phyloP scores from a whole-genome alignment of 1,140 invertebrate genomes.

The Amphibalanus amphitrite region DNA sequence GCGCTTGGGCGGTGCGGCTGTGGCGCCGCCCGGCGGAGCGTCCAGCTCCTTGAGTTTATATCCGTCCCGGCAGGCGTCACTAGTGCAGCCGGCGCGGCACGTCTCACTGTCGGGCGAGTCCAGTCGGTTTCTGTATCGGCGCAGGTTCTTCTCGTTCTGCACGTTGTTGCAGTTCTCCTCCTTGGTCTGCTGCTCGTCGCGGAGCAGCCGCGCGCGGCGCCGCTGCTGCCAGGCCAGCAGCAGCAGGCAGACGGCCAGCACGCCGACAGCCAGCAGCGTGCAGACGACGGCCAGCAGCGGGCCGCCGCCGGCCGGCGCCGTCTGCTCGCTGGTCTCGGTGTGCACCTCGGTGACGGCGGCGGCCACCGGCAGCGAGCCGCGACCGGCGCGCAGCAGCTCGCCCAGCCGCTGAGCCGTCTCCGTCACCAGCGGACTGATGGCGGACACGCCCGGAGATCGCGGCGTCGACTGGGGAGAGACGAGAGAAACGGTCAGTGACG shows the following conservation, averaged over 20 bases:
- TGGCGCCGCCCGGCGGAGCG: conserved; percentile 7
- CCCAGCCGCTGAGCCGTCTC: conserved; percentile 18
- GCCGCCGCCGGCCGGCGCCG: conserved; percentile 30
- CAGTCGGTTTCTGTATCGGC: conserved; percentile 32
- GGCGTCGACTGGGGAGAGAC: conserved; percentile 6
- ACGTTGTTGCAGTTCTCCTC: conserved; percentile 66
- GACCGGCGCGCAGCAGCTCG: conserved; percentile 26
- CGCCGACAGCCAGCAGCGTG: conserved; percentile 37
- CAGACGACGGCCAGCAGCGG: conserved; percentile 39
- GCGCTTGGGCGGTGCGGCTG: not conserved
- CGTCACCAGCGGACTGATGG: conserved; percentile 7
- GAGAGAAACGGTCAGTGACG: conserved; percentile 15
- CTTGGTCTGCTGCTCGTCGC: conserved; percentile 24
- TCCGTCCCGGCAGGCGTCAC: not conserved
- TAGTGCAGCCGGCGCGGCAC: not conserved
- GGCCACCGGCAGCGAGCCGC: conserved; percentile 40
- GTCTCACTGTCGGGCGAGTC: conserved; percentile 14
- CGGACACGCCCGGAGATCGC: conserved; percentile 15
- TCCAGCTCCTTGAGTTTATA: conserved; percentile 6
- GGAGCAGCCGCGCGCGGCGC: conserved; percentile 31
- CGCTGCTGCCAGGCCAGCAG: conserved; percentile 25
- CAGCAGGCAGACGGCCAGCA: conserved; percentile 40
- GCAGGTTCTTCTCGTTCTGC: conserved; percentile 72
- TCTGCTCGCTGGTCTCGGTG: conserved; percentile 23
- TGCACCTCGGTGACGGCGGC: conserved; percentile 36